phyloP scores from a whole-genome alignment of 1,140 invertebrate species.

The Sweltsa coloradensis region DNA sequence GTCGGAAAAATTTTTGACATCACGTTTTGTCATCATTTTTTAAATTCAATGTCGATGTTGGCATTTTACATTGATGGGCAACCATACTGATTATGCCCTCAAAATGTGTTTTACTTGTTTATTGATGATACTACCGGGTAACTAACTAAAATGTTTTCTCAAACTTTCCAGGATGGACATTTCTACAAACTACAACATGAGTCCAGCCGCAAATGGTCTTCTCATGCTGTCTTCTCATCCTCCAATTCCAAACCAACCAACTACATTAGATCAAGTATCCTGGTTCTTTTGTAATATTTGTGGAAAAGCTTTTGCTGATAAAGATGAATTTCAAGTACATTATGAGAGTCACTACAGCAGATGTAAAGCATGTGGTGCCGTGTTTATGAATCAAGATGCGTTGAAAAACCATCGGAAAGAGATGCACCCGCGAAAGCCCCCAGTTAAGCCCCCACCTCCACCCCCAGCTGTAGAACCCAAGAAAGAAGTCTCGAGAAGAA shows the following conservation, averaged over 20 bases:
- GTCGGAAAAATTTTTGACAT: neutral
- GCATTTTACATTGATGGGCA: neutral
- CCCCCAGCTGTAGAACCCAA: slow-evolving; percentile 12
- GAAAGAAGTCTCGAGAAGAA: slow-evolving; percentile 18
- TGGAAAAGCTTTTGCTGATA: slow-evolving; percentile 33
- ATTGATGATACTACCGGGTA: neutral
- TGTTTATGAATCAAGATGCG: slow-evolving; percentile 33
- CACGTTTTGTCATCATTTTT: neutral
- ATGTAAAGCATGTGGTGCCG: slow-evolving; percentile 30
- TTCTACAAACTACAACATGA: neutral
- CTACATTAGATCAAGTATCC: slow-evolving; percentile 1
- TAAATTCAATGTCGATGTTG: neutral
- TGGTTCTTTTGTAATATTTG: slow-evolving; percentile 37
- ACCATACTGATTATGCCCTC: too few species aligned
- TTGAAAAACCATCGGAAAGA: slow-evolving; percentile 31
- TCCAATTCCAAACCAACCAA: slow-evolving; percentile 2
- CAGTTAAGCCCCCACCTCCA: neutral
- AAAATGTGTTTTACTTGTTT: slow-evolving; percentile 3
- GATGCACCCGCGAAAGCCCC: slow-evolving; percentile 20
- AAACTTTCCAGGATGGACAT: neutral
- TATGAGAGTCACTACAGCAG: slow-evolving; percentile 38
- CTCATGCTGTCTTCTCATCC: slow-evolving; percentile 11
- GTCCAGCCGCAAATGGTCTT: slow-evolving; percentile 11
- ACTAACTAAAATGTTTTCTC: too few species aligned
- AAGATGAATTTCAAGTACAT: slow-evolving; percentile 31